Conservation (phyloP, 2,113 vertebrate genomes). For the Cisticola juncidis region DNA sequence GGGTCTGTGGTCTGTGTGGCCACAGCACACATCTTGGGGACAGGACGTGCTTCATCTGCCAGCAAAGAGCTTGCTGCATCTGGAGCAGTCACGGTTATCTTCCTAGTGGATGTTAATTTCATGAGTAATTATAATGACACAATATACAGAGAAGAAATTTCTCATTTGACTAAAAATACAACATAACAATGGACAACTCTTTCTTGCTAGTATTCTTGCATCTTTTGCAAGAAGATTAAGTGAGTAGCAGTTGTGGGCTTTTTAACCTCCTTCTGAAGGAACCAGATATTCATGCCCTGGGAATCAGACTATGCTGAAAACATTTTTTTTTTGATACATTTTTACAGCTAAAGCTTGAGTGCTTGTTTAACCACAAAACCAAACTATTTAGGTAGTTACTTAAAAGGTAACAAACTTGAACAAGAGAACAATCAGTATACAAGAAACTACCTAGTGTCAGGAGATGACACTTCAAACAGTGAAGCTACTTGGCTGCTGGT, state of each 20-base stretch:
- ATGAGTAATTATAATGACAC: background rate
- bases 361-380: background rate
- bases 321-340: background rate
- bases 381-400: background rate
- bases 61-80: background rate
- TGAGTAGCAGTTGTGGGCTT: rapidly evolving
- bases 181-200: background rate
- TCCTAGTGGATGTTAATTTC: background rate
- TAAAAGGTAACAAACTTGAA: background rate
- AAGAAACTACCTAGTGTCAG: slow-evolving; percentile 28
- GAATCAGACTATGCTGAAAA: background rate
- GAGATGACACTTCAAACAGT: slow-evolving; percentile 14
- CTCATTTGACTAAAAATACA: background rate
- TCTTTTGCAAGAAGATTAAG: background rate
- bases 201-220: background rate
- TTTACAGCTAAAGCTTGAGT: background rate
- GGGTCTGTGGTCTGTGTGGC: background rate
- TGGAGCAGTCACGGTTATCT: background rate
- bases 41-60: background rate
- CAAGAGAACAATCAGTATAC: background rate
- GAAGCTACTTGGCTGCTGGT: slow-evolving; percentile 16
- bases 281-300: background rate
- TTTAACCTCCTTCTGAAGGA: background rate
- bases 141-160: background rate
- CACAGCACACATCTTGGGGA: background rate